phyloP scores from a whole-genome alignment of 2,888 invertebrate genomes.

The Rhagonycha lutea region DNA sequence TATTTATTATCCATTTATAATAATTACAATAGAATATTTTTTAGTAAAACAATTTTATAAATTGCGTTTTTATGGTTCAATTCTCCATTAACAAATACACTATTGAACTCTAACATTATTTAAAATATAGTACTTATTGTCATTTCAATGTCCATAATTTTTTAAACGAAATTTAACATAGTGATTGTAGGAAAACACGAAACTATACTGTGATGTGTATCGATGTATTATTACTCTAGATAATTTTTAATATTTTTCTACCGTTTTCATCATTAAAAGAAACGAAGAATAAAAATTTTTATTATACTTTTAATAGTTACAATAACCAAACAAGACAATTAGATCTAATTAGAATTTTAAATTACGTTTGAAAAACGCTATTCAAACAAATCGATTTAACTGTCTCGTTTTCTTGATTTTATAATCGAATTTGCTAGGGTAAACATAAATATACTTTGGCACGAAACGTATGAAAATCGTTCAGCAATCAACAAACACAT shows the following conservation, averaged over 20 bases:
- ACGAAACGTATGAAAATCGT: neutral
- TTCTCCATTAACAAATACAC: neutral
- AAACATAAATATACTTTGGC: neutral
- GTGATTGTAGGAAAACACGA: neutral
- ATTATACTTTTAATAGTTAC: neutral
- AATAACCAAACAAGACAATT: neutral
- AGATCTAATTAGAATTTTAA: constrained; percentile 2
- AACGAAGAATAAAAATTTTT: neutral
- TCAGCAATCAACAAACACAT: neutral
- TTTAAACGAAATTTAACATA: neutral
- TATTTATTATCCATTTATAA: neutral
- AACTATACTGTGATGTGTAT: neutral
- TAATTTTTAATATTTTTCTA: neutral
- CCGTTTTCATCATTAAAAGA: neutral
- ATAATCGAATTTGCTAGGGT: neutral
- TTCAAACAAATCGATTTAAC: neutral
- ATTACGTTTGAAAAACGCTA: neutral
- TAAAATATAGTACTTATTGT: neutral
- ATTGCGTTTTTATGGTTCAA: neutral
- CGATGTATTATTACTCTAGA: neutral
- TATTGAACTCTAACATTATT: neutral
- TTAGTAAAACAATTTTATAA: neutral
- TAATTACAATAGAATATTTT: neutral
- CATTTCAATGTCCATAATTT: neutral
- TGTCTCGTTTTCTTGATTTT: neutral